Conservation (phyloP, 2,888 invertebrate species). For the Mythimna loreyi region DNA sequence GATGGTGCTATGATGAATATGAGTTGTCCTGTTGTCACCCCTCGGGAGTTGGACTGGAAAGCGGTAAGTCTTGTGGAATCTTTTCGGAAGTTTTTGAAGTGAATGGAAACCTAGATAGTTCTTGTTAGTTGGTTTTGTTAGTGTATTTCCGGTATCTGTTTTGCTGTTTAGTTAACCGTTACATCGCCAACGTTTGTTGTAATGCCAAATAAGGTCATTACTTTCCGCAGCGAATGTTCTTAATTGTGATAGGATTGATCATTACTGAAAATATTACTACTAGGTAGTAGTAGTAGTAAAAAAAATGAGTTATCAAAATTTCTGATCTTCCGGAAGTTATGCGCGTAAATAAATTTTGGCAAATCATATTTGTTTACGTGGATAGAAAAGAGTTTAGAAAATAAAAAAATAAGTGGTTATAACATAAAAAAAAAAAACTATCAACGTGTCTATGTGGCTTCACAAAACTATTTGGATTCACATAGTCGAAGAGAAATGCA, state of each 20-base stretch:
- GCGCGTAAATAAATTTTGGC: no score
- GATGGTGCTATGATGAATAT: constrained; percentile 77
- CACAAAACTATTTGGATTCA: no score
- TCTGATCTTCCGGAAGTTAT: no score
- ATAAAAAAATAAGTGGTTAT: no score
- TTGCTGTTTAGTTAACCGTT: constrained; percentile 17
- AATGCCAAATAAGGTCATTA: background rate
- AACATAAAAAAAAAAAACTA: no score
- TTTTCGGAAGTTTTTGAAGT: background rate
- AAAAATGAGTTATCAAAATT: no score
- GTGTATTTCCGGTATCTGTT: constrained; percentile 17
- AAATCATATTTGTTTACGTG: no score
- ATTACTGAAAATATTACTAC: no score
- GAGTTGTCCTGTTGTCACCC: constrained; percentile 78
- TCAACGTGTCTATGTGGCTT: no score
- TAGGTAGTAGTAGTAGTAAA: no score
- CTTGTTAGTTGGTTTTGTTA: background rate
- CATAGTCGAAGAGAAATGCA: no score
- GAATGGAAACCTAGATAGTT: background rate
- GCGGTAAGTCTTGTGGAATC: constrained; percentile 75
- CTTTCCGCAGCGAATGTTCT: background rate
- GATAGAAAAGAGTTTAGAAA: no score
- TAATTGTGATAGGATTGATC: background rate
- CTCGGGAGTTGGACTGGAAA: constrained; percentile 84
- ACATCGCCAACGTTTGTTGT: background rate